Base-by-base conservation (phyloP, 2,888 invertebrate genomes). In the Ecdyonurus torrentis region DNA sequence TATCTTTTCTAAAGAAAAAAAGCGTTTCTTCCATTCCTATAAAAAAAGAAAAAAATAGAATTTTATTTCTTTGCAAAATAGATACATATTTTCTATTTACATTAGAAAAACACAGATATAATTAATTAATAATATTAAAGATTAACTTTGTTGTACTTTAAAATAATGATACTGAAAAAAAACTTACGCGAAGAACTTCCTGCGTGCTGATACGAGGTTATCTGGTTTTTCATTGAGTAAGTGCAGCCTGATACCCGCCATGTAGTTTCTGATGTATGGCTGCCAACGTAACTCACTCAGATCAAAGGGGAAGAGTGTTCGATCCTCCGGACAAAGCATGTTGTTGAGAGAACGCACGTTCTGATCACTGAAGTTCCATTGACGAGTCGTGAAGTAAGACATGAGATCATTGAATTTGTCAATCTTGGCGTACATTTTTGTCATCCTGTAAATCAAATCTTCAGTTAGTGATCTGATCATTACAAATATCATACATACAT, bases 281-380 rank as follows among this genome's bases (percentile, higher is more conserved):
- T 89, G 85, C 95, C 95, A 96, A 74, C 93, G 82, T 69, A 95
- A 89, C 74, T 86, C 83, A 69, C 81, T 80, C 25, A 90, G 87
- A 76, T 95, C 91, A 74, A 95, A 94, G 73, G 87, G 85, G 75
- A 94, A 96, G 50, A 81, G 84, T 71, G 83, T 80, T 60, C 83
- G 81, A 75, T 92, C 92, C 55, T 75, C 76, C 18, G 81, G 78
- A 67, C 81, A 85, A 65, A 85, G 78, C 60, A 78, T 77, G 20
- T 80, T 75, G 69, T 84, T 83, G 64, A 92, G 78, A 25, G 80
- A 80, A 68, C 83, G 81, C 23, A 91, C 89, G 73, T 92, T 92
- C 71, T 87, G 86, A 71, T 90, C 90, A 65, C 86, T 84, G 78
- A 95, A 95, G 70, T 86, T 83, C 95, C 95, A 95, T 71, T 94